A percentile compares a stretch with the other conserved stretches of the same genome.
phyloP scores from a whole-genome alignment of 2,797 vertebrate genomes.

The Iguana delicatissima region DNA sequence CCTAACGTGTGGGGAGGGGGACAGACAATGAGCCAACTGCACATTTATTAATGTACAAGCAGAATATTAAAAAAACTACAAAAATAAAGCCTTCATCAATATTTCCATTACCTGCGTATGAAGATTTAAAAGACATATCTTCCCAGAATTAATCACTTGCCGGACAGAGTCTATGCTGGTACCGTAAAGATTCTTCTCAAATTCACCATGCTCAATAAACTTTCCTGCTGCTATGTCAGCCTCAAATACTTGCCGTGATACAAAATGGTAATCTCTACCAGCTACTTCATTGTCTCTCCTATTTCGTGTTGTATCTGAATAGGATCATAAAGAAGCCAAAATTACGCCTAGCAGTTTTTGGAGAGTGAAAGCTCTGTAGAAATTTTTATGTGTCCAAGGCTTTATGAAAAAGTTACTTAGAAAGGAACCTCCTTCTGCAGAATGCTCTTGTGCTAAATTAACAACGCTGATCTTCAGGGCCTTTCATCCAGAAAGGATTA shows the following conservation, averaged over 20 bases:
- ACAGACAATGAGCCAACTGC: background rate
- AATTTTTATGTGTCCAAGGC: background rate
- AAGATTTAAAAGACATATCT: constrained; percentile 95
- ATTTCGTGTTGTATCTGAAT: constrained; percentile 92
- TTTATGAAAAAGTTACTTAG: background rate
- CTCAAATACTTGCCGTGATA: constrained; percentile 94
- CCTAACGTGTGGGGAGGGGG: background rate
- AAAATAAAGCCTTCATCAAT: background rate
- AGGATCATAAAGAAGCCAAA: constrained; percentile 52
- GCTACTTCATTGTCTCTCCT: constrained; percentile 90
- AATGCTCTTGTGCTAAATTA: constrained; percentile 20
- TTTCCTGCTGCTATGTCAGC: constrained; percentile 91
- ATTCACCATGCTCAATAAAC: constrained; percentile 96
- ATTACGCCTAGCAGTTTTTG: background rate
- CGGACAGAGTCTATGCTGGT: constrained; percentile 95
- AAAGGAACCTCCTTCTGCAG: constrained; percentile 10
- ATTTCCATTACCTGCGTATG: constrained; percentile 89
- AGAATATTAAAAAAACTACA: background rate
- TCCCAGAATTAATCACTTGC: constrained; percentile 97
- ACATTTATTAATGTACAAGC: background rate
- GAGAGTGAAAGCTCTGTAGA: background rate
- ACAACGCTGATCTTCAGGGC: background rate
- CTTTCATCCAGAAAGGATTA: constrained; percentile 6
- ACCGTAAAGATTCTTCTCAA: constrained; percentile 97
- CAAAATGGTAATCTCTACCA: constrained; percentile 95